Base-by-base conservation (phyloP, 92 coral and sea anemone genomes). In the Plumapathes pennacea region DNA sequence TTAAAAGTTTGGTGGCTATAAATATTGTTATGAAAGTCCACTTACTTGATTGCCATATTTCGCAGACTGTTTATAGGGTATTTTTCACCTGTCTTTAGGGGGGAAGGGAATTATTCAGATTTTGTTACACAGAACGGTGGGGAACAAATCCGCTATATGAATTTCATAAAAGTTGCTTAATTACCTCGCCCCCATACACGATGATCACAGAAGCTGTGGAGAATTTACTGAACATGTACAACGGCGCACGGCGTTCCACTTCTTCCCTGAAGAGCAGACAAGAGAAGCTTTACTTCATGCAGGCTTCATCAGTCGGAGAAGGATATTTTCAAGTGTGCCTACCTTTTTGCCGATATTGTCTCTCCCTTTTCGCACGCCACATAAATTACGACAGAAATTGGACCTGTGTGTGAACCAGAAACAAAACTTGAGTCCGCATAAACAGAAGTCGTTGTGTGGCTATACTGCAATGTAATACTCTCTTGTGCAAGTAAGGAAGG, bases 11-110 rank as follows among this genome's bases (percentile, higher is more conserved):
- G n/a, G n/a, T n/a, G n/a, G n/a, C n/a, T n/a, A n/a, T n/a, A n/a
- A n/a, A n/a, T 7, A 4, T 18, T 7, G 13, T 18, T 19, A 0
- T 21, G 10, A 5, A 19, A 20, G 4, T 10, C 21, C 13, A 8
- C 54, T 40, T 42, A 54, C 73, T 56, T 52, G 53, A 66, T 54
- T 10, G 73, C 73, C 14, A 53, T 52, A 23, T 52, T 52, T 14
- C 73, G 42, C 1, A 66, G 73, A 7, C 73, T 50, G 24, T 66
- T 66, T 10, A 66, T 66, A 1, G 73, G 73, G 50, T 66, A 66
- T 21, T 52, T 56, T 2, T 42, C 19, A 28, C 73, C 63, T 18
- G 44, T 54, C 73, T 66, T 51, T 29, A 22, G 21, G 34, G 28
- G 46, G 13, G 14, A 17, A 23, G 19, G 27, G 38, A 18, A 10